Conservation (phyloP, 1,140 invertebrate genomes). For the Calliphora vicina region DNA sequence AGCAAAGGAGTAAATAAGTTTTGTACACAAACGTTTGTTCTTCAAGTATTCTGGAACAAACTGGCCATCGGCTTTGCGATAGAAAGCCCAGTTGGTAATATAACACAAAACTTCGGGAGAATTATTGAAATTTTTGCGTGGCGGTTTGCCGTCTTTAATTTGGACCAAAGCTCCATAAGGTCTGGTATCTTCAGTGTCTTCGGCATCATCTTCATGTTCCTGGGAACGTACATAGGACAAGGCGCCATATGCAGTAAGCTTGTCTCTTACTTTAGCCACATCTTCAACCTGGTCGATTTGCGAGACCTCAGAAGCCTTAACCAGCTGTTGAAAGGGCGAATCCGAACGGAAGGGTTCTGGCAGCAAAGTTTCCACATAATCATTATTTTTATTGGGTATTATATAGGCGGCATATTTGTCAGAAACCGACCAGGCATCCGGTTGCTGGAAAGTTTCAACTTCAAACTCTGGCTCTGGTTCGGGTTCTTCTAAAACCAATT, state of each 20-base stretch:
- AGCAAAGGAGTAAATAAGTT: constrained; percentile 91
- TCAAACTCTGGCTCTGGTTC: constrained; percentile 13
- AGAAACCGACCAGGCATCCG: constrained; percentile 49
- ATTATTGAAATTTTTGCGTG: constrained; percentile 49
- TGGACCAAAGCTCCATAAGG: constrained; percentile 51
- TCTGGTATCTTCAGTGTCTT: not conserved
- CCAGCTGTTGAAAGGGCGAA: constrained; percentile 56
- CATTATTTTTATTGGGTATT: constrained; percentile 37
- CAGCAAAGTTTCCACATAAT: constrained; percentile 35
- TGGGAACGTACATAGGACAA: constrained; percentile 38
- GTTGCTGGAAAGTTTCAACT: constrained; percentile 37
- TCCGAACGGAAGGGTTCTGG: constrained; percentile 54
- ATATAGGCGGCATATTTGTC: constrained; percentile 64
- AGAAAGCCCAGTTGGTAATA: constrained; percentile 88
- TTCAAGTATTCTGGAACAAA: constrained; percentile 83
- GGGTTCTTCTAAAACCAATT: constrained; percentile 25
- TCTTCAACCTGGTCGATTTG: constrained; percentile 52
- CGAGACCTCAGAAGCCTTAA: constrained; percentile 47
- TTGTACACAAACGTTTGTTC: constrained; percentile 82
- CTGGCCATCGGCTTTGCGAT: constrained; percentile 81
- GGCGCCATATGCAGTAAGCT: constrained; percentile 46
- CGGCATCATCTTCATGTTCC: not conserved
- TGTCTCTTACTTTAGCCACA: constrained; percentile 44
- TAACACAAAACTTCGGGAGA: constrained; percentile 78
- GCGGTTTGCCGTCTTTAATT: constrained; percentile 35